Evolutionary conservation across 2,888 invertebrate genomes (phyloP).

Genomic region (Cephus spinipes): DNA sequence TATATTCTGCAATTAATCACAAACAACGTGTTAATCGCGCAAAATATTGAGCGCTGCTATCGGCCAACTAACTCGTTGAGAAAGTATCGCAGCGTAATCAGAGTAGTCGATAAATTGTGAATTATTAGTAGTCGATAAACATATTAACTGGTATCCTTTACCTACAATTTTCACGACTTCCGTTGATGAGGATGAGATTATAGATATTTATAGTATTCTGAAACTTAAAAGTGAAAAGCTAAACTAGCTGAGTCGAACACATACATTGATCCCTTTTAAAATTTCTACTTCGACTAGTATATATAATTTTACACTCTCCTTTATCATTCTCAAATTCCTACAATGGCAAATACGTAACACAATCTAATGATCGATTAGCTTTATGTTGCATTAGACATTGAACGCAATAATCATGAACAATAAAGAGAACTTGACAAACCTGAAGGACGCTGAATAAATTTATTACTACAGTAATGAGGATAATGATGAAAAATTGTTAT

Average conservation of each 20-base stretch:
- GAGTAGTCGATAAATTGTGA: neutral
- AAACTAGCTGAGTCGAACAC: too few relatives aligned
- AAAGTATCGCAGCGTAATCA: neutral
- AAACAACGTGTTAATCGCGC: neutral
- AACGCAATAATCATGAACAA: neutral
- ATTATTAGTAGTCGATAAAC: too few relatives aligned
- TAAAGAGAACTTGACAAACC: neutral
- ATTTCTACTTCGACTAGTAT: too few relatives aligned
- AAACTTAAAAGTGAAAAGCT: too few relatives aligned
- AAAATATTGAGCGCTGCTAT: neutral
- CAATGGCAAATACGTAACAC: neutral
- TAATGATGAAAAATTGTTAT: slow-evolving; percentile 1
- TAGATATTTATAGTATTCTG: too few relatives aligned
- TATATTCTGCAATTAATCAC: slow-evolving; percentile 6
- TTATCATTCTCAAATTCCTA: neutral
- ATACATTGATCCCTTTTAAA: too few relatives aligned
- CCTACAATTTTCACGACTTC: neutral
- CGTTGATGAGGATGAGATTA: too few relatives aligned
- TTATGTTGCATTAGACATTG: neutral
- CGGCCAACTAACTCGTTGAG: neutral
- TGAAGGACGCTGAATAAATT: neutral
- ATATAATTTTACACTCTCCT: too few relatives aligned
- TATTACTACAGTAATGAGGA: neutral
- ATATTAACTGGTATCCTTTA: neutral
- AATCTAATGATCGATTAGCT: neutral